Base-by-base conservation (phyloP, 2,797 vertebrate genomes). In the Tinamus major region DNA sequence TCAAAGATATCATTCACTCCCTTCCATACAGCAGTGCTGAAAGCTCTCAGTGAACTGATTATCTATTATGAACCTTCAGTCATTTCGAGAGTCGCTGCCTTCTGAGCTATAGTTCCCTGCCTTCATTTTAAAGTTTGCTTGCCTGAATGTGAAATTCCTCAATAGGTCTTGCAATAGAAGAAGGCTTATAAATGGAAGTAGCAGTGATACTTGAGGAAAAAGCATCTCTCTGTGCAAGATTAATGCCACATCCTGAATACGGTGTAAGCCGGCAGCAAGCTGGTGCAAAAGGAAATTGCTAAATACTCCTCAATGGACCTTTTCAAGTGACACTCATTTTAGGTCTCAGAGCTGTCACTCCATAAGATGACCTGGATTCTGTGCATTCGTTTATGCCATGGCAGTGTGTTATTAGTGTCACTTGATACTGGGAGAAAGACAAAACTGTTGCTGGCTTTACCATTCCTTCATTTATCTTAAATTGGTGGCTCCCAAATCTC, bases 111-210 rank as follows among this genome's bases (percentile, higher is more conserved):
- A 93, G 84, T 63, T 92, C 49, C 29, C 62, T 91, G 58, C 76
- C 72, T 94, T 93, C 59, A 81, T 94, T 89, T 95, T 79, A 94
- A 76, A 72, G 33, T 85, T 94, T 83, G 42, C 63, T 92, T 76
- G 56, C 39, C 69, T 80, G 62, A 62, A 39, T 87, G 72, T 85
- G 61, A 80, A 92, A 91, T 85, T 92, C 72, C 46, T 92, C 89
- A 85, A n/a, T 35, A 79, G 55, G 21, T 49, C 55, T 58, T 95
- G 55, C 29, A 35, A 39, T 10, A 79, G 65, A 69, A 87, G 55
- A 56, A 44, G 55, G 18, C 67, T 91, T 92, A 59, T 81, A 85
- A 89, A 2, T 4, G 64, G 46, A 42, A 80, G n/a, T 42, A 72
- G 39, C 49, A 59, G 59, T 35, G 69, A 65, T 26, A 46, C 35